Evolutionary conservation across 2,113 vertebrate genomes (phyloP).

Genomic region (Drymodes brunneopygia): DNA sequence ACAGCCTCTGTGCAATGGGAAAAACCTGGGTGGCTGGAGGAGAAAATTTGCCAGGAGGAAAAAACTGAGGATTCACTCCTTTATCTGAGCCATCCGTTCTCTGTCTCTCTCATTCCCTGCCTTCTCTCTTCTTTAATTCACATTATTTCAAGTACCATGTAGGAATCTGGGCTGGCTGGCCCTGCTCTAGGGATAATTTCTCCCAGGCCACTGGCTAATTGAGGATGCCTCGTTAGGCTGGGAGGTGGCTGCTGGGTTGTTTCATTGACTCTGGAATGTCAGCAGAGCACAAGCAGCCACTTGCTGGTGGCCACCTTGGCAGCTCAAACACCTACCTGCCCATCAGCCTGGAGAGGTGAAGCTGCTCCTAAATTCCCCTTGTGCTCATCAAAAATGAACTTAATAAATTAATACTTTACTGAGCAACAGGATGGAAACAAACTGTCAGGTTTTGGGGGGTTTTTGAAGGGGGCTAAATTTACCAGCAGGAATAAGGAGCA

Average conservation of each 20-base stretch:
- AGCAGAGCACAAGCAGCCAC: background rate
- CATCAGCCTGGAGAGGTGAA: background rate
- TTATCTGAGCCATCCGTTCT: rapidly evolving
- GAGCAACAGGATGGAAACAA: rapidly evolving
- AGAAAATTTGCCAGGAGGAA: background rate
- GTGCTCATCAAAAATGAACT: background rate
- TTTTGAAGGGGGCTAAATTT: background rate
- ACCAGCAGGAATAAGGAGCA: background rate
- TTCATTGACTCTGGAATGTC: background rate
- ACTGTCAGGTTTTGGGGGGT: rapidly evolving
- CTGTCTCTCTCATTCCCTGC: background rate
- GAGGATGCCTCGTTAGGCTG: rapidly evolving
- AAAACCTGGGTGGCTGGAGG: background rate
- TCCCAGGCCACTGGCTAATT: background rate
- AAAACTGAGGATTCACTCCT: background rate
- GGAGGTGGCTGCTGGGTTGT: background rate
- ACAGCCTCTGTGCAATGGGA: background rate
- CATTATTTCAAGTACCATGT: background rate
- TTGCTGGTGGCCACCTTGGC: background rate
- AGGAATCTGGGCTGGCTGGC: background rate
- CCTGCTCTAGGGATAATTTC: background rate
- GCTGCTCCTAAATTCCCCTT: background rate
- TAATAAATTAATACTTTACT: background rate
- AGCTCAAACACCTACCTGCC: background rate
- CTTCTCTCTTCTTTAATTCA: background rate